These are phyloP conservation scores for Ellobius talpinus DNA, from an alignment of 2,113 vertebrate species.

Conservation along the genomic window DNA sequence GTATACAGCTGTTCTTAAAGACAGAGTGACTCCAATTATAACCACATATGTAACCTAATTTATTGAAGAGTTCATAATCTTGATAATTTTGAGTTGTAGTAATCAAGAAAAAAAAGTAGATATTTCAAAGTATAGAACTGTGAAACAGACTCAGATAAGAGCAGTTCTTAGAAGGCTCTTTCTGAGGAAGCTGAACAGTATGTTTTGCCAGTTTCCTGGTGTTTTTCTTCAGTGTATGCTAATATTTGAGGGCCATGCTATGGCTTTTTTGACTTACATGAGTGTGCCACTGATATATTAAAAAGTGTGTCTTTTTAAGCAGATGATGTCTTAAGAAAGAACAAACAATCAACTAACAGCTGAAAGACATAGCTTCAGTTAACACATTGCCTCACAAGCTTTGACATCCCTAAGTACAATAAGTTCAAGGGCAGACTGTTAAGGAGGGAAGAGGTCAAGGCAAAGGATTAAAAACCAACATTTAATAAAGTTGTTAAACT, in stretches of 20 bases:
- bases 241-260: neutral
- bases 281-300: neutral
- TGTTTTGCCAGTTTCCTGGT: neutral
- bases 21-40: neutral
- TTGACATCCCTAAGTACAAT: neutral
- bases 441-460: neutral
- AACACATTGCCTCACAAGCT: conserved; percentile 5
- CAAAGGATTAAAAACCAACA: neutral
- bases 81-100: neutral
- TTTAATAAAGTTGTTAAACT: neutral
- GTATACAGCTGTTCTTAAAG: neutral
- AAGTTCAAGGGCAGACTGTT: neutral
- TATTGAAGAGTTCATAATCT: neutral
- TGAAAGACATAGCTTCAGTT: conserved; percentile 9
- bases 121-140: neutral
- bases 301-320: neutral
- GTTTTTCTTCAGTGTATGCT: conserved; percentile 14
- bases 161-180: neutral
- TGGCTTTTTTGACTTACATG: neutral
- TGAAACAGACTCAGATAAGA: conserved; percentile 14
- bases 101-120: neutral
- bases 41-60: neutral
- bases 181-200: neutral
- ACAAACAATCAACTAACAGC: neutral
- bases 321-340: neutral